Conservation (phyloP, 1,140 invertebrate genomes). For the Drosophila sturtevanti region DNA sequence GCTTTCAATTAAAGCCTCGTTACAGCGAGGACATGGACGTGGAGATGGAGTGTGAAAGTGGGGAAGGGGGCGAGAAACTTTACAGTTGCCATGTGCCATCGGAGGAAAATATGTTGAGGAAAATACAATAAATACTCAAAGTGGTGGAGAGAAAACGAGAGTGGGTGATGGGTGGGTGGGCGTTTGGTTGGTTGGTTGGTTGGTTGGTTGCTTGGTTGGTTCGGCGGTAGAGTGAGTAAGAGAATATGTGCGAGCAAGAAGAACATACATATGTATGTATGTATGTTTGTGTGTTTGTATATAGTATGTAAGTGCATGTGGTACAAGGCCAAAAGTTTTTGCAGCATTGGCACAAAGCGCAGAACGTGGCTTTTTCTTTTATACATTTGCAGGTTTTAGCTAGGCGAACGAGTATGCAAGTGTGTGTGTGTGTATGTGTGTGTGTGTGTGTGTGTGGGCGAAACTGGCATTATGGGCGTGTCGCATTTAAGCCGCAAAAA, state of each 20-base stretch:
- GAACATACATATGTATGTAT: no score
- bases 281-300: constrained; percentile 71
- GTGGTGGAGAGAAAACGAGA: not conserved
- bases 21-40: constrained; percentile 18
- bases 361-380: constrained; percentile 74
- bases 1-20: constrained; percentile 75
- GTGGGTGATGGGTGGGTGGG: not conserved
- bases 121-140: constrained; percentile 65
- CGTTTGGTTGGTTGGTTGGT: no score
- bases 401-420: not conserved
- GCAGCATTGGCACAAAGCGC: constrained; percentile 74
- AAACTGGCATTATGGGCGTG: constrained; percentile 51
- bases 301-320: constrained; percentile 73
- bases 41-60: not conserved
- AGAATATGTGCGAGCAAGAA: constrained; percentile 23
- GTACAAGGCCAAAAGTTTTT: constrained; percentile 77
- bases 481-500: constrained; percentile 73
- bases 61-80: constrained; percentile 44
- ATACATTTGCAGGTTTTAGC: constrained; percentile 65
- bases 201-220: no score
- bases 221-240: not conserved
- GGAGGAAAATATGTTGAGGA: constrained; percentile 52
- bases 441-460: constrained; percentile 22
- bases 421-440: constrained; percentile 18
- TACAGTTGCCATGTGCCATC: constrained; percentile 30